Evolutionary conservation across 2,888 invertebrate genomes (phyloP).

Genomic region (Orthosia gracilis): DNA sequence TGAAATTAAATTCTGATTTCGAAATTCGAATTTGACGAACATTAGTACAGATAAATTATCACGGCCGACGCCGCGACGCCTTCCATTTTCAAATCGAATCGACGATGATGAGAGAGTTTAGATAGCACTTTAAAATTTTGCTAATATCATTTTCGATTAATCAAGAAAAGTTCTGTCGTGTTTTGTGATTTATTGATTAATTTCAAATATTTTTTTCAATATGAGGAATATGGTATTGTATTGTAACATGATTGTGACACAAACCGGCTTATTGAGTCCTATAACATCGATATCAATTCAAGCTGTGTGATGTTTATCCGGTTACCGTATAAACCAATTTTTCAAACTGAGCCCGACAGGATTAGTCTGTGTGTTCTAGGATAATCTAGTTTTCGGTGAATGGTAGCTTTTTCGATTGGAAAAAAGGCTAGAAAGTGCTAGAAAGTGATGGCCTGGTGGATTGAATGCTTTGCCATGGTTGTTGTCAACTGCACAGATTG

Average conservation of each 20-base stretch:
- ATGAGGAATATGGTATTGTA: background rate
- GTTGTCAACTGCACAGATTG: background rate
- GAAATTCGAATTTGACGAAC: slow-evolving; percentile 37
- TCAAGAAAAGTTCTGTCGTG: background rate
- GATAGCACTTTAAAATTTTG: slow-evolving; percentile 17
- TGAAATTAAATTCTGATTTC: slow-evolving; percentile 45
- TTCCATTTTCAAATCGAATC: slow-evolving; percentile 33
- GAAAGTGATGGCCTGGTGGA: slow-evolving; percentile 6
- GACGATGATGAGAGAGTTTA: slow-evolving; percentile 6
- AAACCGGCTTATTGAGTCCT: background rate
- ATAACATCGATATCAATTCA: slow-evolving; percentile 5
- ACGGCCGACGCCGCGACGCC: background rate
- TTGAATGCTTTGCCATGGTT: slow-evolving; percentile 3
- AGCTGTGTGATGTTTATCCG: background rate
- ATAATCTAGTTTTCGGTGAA: slow-evolving; percentile 24
- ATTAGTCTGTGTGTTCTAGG: slow-evolving; percentile 12
- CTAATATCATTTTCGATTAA: slow-evolving; percentile 23
- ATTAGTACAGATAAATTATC: slow-evolving; percentile 36
- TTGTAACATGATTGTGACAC: background rate
- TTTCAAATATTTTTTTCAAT: background rate
- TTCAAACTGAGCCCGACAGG: background rate
- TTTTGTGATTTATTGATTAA: background rate
- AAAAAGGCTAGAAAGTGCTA: slow-evolving; percentile 26
- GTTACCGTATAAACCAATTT: slow-evolving; percentile 5
- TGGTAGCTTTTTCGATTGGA: slow-evolving; percentile 32